phyloP scores from a whole-genome alignment of 35 echinoderm and acorn worm genomes.

The Apostichopus japonicus region DNA sequence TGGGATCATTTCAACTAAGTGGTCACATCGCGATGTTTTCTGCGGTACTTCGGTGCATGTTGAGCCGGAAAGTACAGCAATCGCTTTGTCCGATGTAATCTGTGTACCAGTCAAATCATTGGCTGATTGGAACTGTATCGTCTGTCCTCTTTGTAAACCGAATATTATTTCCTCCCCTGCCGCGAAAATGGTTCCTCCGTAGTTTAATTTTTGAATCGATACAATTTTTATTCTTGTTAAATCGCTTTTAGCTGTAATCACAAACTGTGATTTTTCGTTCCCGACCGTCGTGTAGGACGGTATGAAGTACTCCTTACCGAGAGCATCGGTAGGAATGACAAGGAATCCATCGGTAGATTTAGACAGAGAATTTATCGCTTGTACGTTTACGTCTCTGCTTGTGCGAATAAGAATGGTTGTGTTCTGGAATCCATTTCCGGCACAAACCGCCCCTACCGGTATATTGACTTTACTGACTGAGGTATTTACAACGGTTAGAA shows the following conservation, averaged over 20 bases:
- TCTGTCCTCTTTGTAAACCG: slow-evolving; percentile 55
- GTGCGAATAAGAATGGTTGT: slow-evolving; percentile 66
- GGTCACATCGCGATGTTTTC: slow-evolving; percentile 76
- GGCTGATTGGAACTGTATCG: slow-evolving; percentile 75
- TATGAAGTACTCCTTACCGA: slow-evolving; percentile 82
- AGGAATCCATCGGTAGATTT: slow-evolving; percentile 85
- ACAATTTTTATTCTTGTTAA: slow-evolving; percentile 70
- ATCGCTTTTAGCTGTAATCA: slow-evolving; percentile 70
- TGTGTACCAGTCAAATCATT: slow-evolving; percentile 81
- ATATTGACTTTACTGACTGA: slow-evolving; percentile 46
- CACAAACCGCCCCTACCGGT: slow-evolving; percentile 59
- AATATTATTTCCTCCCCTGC: slow-evolving; percentile 64
- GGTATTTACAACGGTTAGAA: slow-evolving; percentile 26
- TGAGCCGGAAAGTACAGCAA: slow-evolving; percentile 74
- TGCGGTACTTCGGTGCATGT: slow-evolving; percentile 77
- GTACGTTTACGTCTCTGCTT: slow-evolving; percentile 65
- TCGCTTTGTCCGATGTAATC: slow-evolving; percentile 68
- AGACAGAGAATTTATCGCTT: slow-evolving; percentile 63
- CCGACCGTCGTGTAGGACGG: slow-evolving; percentile 82
- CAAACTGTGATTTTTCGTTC: slow-evolving; percentile 69
- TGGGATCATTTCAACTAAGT: slow-evolving; percentile 89
- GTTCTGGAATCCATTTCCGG: slow-evolving; percentile 79
- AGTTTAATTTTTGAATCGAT: slow-evolving; percentile 24
- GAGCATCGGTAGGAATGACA: slow-evolving; percentile 72
- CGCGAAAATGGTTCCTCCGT: slow-evolving; percentile 53